Evolutionary conservation across 2,113 vertebrate genomes (phyloP), one percentile per base, ranked within the genome.

Genomic region (Setophaga petechia): DNA sequence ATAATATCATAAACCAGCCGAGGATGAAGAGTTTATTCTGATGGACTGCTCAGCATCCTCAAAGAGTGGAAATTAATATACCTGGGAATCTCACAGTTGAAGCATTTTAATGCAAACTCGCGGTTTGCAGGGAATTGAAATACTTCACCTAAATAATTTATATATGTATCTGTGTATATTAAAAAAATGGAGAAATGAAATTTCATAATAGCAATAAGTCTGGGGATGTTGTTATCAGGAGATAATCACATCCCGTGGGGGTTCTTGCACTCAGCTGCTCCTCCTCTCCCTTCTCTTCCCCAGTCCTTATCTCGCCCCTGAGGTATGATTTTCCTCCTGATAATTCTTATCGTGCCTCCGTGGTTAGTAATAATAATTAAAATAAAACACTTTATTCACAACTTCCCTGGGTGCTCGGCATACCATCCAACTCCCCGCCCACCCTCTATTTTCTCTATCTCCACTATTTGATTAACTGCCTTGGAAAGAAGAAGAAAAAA

Each of bases 221-320:
- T 97, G 96, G 85, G 81, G 88, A 97, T 97, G 97, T 95, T 98
- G 97, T 98, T 98, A 97, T 97, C 97, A 97, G 96, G 97, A 98
- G 97, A 97, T 98, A 98, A 98, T 98, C 98, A 98, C 98, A 97
- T 98, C 98, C 98, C 97, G 68, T 98, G 98, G 97, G 98, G 96
- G 73, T 96, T 97, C 94, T 90, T 2, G 21, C 96, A 96, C 91
- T 98, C 97, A 98, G 97, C 97, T 98, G 97, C 51, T 96, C 94
- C 97, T 97, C 83, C 94, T 94, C 96, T 97, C 83, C 86, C 57
- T 89, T 80, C 76, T 88, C 90, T 93, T 95, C 74, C 57, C 59
- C 71, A 83, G 84, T 76, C 93, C 94, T 98, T 94, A 80, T 93
- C 96, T 95, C 94, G 84, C 97, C 98, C 97, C 96, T 96, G 97